A percentile compares a stretch with the other conserved stretches of the same genome.
Conservation (phyloP, 2,113 vertebrate genomes). For the Cinclus mexicanus region DNA sequence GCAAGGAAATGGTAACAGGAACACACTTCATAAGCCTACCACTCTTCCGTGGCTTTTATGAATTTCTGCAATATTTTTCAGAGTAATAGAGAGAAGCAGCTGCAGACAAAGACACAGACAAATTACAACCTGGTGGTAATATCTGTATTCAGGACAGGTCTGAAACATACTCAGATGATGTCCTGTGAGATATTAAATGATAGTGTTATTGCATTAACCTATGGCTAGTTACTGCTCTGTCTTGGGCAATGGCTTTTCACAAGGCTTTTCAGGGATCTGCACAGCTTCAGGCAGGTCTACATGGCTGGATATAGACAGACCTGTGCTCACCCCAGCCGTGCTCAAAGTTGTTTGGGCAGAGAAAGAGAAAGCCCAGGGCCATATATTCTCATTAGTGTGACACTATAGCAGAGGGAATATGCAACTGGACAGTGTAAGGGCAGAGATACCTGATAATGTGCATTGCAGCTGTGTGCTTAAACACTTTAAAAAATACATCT, state of each 20-base stretch:
- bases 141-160: neutral
- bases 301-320: neutral
- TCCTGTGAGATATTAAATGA: neutral
- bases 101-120: neutral
- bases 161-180: neutral
- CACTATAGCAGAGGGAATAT: neutral
- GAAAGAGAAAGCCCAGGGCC: neutral
- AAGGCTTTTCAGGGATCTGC: neutral
- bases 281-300: neutral
- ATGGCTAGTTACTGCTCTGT: neutral
- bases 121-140: neutral
- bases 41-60: neutral
- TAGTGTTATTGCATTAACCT: neutral
- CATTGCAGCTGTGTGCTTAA: neutral
- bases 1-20: neutral
- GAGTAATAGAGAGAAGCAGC: constrained; percentile 22
- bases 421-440: neutral
- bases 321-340: neutral
- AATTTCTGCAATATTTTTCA: neutral
- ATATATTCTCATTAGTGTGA: neutral
- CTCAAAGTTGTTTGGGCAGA: neutral
- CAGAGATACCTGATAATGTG: neutral
- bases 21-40: neutral
- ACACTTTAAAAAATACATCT: neutral
- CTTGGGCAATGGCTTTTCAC: neutral